These are phyloP conservation scores for Peromyscus maniculatus DNA, from an alignment of 2,113 vertebrate species.

Conservation along the genomic window DNA sequence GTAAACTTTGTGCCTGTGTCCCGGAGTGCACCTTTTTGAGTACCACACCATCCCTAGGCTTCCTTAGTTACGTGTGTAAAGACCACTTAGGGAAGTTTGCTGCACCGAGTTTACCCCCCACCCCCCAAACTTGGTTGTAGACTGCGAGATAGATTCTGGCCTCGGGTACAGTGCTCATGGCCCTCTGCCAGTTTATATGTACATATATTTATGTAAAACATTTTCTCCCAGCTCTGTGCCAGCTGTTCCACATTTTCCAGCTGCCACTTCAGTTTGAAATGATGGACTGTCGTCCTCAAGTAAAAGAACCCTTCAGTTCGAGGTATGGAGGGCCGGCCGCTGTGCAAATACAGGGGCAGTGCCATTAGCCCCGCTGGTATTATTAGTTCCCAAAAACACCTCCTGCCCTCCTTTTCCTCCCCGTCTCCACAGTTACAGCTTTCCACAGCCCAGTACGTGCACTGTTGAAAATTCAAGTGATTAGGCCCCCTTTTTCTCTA, in stretches of 20 bases:
- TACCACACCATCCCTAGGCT: not conserved
- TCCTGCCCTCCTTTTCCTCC: not conserved
- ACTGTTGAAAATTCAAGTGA: conserved; percentile 66
- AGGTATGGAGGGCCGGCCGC: conserved; percentile 72
- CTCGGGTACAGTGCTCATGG: conserved; percentile 81
- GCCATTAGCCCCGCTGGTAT: conserved; percentile 9
- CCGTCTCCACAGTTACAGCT: not conserved
- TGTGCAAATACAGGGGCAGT: conserved; percentile 47
- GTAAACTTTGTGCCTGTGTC: conserved; percentile 17
- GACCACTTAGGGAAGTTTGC: conserved; percentile 19
- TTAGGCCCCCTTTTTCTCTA: conserved; percentile 56
- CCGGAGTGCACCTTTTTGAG: not conserved
- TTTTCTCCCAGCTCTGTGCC: conserved; percentile 92
- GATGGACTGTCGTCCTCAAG: conserved; percentile 89
- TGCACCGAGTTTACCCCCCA: not conserved
- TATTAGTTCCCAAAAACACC: conserved; percentile 50
- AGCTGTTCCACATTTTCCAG: conserved; percentile 96
- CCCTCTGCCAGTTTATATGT: conserved; percentile 89
- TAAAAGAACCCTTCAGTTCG: conserved; percentile 77
- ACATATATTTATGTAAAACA: conserved; percentile 95
- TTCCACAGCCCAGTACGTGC: conserved; percentile 72
- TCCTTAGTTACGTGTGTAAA: conserved; percentile 25
- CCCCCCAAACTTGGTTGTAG: conserved; percentile 19
- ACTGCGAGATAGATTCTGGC: conserved; percentile 54
- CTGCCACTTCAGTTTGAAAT: conserved; percentile 90